phyloP scores from a whole-genome alignment of 2,797 vertebrate species.

The Pipistrellus nathusii region DNA sequence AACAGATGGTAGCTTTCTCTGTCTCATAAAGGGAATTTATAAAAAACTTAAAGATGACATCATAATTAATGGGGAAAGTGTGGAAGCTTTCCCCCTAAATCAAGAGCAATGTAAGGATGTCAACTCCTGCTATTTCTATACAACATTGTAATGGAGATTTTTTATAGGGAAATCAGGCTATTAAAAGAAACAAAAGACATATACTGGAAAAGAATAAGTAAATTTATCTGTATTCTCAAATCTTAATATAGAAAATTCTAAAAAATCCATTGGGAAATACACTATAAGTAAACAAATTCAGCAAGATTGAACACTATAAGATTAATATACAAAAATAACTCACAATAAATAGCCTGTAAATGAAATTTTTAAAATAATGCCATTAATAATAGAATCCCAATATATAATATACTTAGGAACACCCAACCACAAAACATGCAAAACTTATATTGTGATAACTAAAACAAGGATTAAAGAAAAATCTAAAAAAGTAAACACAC shows the following conservation, averaged over 20 bases:
- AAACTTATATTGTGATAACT: background rate
- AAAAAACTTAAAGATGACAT: background rate
- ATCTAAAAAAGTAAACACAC: background rate
- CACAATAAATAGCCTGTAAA: constrained; percentile 3
- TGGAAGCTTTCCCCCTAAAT: background rate
- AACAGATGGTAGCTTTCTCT: background rate
- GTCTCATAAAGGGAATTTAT: no score
- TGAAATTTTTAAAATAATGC: constrained; percentile 1
- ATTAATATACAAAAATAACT: background rate
- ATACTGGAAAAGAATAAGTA: background rate
- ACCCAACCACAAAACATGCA: background rate
- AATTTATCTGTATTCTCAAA: constrained; percentile 33
- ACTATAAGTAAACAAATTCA: background rate
- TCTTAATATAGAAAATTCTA: background rate
- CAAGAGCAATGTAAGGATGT: background rate
- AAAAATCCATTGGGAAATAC: background rate
- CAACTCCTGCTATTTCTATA: background rate
- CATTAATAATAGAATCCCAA: background rate
- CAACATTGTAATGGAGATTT: background rate
- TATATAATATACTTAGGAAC: background rate
- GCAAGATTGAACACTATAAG: background rate
- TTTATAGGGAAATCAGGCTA: background rate
- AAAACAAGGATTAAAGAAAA: background rate
- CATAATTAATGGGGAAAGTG: background rate
- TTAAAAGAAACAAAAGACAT: constrained; percentile 4